These are phyloP conservation scores for Amazona finschi DNA, from an alignment of 2,797 vertebrate genomes.

Conservation along the genomic window DNA sequence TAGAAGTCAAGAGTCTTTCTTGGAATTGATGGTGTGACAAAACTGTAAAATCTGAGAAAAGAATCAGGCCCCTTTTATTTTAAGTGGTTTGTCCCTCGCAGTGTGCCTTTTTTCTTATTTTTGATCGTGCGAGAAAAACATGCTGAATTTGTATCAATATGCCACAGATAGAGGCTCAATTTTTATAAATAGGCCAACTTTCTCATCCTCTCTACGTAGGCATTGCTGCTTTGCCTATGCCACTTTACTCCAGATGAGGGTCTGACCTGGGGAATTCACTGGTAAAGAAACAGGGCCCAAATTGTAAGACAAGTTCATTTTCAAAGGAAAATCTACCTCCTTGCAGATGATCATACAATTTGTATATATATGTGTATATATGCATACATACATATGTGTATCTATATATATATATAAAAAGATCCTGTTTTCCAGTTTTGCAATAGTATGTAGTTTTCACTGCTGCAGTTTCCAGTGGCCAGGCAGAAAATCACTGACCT, in stretches of 20 bases:
- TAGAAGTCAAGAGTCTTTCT: not conserved
- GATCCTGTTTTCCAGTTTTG: not conserved
- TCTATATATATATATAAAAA: not conserved
- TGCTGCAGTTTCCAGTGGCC: not conserved
- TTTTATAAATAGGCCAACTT: not conserved
- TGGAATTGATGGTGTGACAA: not conserved
- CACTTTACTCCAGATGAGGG: not conserved
- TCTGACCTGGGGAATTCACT: not conserved
- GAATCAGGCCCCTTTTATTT: not conserved
- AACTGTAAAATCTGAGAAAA: not conserved
- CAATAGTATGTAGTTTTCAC: not conserved
- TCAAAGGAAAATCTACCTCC: not conserved
- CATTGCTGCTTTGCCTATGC: not conserved
- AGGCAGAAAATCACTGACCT: slow-evolving; percentile 40
- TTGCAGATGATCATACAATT: not conserved
- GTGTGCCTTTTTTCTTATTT: not conserved
- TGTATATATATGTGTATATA: not conserved
- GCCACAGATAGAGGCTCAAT: not conserved
- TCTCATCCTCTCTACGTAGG: not conserved
- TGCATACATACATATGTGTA: not conserved
- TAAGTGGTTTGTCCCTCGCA: not conserved
- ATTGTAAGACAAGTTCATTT: not conserved
- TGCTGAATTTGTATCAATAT: not conserved
- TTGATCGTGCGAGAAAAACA: not conserved
- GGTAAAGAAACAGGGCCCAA: not conserved